Evolutionary conservation across 1,140 invertebrate genomes (phyloP).

Genomic region (Drosophila carrolli): DNA sequence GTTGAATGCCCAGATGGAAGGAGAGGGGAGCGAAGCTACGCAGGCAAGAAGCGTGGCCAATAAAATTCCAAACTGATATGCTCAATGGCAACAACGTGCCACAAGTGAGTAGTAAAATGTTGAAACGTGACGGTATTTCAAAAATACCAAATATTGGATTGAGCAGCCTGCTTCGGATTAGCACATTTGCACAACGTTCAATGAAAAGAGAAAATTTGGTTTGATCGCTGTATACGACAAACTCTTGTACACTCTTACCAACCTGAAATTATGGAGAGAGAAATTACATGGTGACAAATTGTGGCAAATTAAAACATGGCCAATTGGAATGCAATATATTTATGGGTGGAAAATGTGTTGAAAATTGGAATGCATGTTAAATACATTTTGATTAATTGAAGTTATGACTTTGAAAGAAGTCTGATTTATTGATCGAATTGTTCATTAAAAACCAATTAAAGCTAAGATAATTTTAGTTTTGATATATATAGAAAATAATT

Average conservation of each 20-base stretch:
- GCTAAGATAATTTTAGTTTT: too few species aligned
- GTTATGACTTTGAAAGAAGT: background rate
- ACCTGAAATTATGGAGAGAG: conserved; percentile 28
- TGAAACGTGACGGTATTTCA: conserved; percentile 81
- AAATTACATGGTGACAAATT: conserved; percentile 42
- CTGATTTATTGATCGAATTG: background rate
- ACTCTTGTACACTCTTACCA: conserved; percentile 20
- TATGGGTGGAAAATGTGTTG: conserved; percentile 8
- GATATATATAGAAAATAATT: too few species aligned
- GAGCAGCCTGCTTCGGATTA: conserved; percentile 22
- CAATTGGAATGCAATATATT: conserved; percentile 14
- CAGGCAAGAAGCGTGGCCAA: conserved; percentile 75
- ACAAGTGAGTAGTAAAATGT: conserved; percentile 82
- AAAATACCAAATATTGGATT: conserved; percentile 73
- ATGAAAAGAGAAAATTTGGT: conserved; percentile 37
- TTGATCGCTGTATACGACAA: too few species aligned
- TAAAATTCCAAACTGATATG: conserved; percentile 82
- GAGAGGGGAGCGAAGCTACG: conserved; percentile 32
- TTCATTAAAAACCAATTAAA: too few species aligned
- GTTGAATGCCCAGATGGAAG: background rate
- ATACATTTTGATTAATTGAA: background rate
- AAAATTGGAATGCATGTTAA: conserved; percentile 3
- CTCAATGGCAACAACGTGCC: conserved; percentile 82
- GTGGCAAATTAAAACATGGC: conserved; percentile 45
- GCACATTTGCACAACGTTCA: conserved; percentile 67